A percentile compares a stretch with the other conserved stretches of the same genome.
Evolutionary conservation across 2,888 invertebrate species (phyloP).

Genomic region (Hypolimnas misippus): DNA sequence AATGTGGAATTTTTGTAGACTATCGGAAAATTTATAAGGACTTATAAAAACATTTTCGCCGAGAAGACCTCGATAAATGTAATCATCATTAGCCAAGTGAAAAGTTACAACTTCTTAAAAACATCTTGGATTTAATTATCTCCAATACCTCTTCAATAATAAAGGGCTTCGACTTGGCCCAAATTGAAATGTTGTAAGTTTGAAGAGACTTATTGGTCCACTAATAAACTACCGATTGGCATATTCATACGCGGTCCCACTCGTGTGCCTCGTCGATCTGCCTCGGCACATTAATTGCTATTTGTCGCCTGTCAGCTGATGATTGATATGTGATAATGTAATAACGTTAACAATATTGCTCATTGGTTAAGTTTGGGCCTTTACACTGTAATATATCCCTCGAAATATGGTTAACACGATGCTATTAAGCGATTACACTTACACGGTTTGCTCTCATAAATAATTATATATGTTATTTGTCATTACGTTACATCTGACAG

Average conservation of each 20-base stretch:
- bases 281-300: constrained; percentile 69
- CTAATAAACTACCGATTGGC: constrained; percentile 67
- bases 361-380: constrained; percentile 1
- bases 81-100: too few relatives aligned
- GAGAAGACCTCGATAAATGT: too few relatives aligned
- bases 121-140: background rate
- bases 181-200: constrained; percentile 55
- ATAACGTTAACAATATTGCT: constrained; percentile 51
- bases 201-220: constrained; percentile 61
- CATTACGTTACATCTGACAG: too few relatives aligned
- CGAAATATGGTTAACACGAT: too few relatives aligned
- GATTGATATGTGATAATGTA: constrained; percentile 70
- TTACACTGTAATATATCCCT: background rate
- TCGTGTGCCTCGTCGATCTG: constrained; percentile 59
- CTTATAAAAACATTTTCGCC: too few relatives aligned
- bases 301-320: constrained; percentile 71
- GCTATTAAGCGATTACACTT: too few relatives aligned
- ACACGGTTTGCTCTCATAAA: too few relatives aligned
- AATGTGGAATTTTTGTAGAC: too few relatives aligned
- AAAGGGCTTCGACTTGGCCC: background rate
- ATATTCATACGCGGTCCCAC: constrained; percentile 49
- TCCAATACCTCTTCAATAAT: background rate
- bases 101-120: too few relatives aligned
- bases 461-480: too few relatives aligned
- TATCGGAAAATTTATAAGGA: too few relatives aligned